Percentiles rank a stretch among this genome's conserved stretches.
Evolutionary conservation across 2,888 invertebrate species (phyloP).

Genomic region (Molanna angustata): DNA sequence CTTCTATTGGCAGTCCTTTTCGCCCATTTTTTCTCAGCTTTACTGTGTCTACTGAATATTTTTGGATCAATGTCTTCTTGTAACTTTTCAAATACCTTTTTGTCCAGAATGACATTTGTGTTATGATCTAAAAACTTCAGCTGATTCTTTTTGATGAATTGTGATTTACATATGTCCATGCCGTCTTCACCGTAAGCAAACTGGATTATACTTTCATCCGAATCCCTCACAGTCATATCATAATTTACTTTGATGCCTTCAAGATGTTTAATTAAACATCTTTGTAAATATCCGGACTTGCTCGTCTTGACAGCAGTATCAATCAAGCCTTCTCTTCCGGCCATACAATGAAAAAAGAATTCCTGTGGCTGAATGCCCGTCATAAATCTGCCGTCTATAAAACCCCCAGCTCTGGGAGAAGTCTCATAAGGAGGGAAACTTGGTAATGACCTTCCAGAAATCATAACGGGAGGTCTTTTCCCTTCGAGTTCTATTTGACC

Average conservation of each 20-base stretch:
- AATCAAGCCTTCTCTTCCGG: slow-evolving; percentile 97
- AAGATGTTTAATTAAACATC: slow-evolving; percentile 95
- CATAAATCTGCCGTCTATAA: slow-evolving; percentile 94
- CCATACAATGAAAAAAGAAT: slow-evolving; percentile 99
- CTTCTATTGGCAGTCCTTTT: slow-evolving; percentile 52
- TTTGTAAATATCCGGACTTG: slow-evolving; percentile 94
- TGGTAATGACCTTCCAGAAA: slow-evolving; percentile 88
- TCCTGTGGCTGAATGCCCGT: slow-evolving; percentile 98
- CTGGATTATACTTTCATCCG: slow-evolving; percentile 90
- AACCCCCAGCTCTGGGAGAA: slow-evolving; percentile 91
- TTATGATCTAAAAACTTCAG: slow-evolving; percentile 83
- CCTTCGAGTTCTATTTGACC: slow-evolving; percentile 99
- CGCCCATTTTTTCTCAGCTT: slow-evolving; percentile 62
- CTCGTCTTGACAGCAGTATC: slow-evolving; percentile 99
- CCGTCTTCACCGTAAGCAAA: slow-evolving; percentile 94
- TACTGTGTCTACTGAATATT: slow-evolving; percentile 54
- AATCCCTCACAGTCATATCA: slow-evolving; percentile 94
- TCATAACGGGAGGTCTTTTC: slow-evolving; percentile 91
- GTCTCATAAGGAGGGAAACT: slow-evolving; percentile 88
- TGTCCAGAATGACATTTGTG: slow-evolving; percentile 60
- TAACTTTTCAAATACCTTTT: slow-evolving; percentile 56
- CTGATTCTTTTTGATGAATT: slow-evolving; percentile 75
- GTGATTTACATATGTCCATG: slow-evolving; percentile 82
- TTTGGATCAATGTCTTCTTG: slow-evolving; percentile 55
- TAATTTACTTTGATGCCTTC: slow-evolving; percentile 93